These are phyloP conservation scores for Aldrovandia affinis DNA, from an alignment of 2,797 vertebrate genomes.

Conservation along the genomic window DNA sequence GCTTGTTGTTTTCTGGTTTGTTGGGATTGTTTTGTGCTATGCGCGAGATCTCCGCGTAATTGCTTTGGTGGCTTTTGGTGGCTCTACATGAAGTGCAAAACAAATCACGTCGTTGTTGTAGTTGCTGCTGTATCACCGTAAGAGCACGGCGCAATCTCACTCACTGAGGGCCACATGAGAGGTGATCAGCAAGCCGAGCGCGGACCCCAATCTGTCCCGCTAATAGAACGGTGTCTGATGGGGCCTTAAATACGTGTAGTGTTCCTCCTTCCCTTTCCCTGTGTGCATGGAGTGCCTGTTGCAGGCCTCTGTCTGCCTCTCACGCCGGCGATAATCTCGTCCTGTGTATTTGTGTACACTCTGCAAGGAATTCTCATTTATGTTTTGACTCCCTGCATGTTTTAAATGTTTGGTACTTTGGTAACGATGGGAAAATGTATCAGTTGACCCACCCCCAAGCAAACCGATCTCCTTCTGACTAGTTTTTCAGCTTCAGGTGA, in stretches of 20 bases:
- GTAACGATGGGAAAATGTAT: too few species aligned
- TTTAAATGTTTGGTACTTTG: too few species aligned
- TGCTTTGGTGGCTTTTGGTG: neutral
- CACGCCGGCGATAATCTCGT: neutral
- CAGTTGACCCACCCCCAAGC: too few species aligned
- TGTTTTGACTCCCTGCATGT: too few species aligned
- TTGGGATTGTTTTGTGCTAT: conserved; percentile 27
- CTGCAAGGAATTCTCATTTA: too few species aligned
- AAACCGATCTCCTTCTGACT: too few species aligned
- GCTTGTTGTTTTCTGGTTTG: conserved; percentile 58
- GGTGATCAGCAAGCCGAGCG: neutral
- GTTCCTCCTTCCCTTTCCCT: neutral
- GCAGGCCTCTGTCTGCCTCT: neutral
- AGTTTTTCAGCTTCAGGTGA: too few species aligned
- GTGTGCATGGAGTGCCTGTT: neutral
- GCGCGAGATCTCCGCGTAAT: neutral
- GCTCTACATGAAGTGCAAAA: neutral
- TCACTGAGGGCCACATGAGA: neutral
- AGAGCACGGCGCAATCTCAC: neutral
- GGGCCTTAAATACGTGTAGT: neutral
- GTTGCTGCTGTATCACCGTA: neutral
- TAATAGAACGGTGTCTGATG: neutral
- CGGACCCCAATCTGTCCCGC: neutral
- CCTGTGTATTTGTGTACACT: neutral
- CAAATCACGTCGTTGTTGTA: neutral